A percentile compares a stretch with the other conserved stretches of the same genome.
phyloP scores from a whole-genome alignment of 2,113 vertebrate genomes.

The Scytalopus superciliaris region DNA sequence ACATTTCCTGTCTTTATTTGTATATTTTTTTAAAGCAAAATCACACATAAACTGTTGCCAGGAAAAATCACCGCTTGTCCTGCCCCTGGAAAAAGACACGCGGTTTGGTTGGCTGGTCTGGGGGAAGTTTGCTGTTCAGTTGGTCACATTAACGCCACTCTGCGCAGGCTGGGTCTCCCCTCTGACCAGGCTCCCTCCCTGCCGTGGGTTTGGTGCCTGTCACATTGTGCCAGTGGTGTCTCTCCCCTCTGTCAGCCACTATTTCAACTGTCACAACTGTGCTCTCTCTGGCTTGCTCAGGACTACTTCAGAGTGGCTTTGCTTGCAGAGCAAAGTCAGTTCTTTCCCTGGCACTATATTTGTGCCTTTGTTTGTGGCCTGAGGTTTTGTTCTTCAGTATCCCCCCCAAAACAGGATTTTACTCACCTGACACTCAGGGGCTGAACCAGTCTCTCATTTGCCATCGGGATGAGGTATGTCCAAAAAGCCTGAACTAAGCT shows the following conservation, averaged over 20 bases:
- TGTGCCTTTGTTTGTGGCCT: not conserved
- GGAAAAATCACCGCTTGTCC: slow-evolving; percentile 12
- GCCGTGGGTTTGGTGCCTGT: not conserved
- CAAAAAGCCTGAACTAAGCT: not conserved
- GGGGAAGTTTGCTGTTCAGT: not conserved
- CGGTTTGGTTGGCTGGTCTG: not conserved
- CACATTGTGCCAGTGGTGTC: not conserved
- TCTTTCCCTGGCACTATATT: not conserved
- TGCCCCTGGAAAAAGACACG: slow-evolving; percentile 7
- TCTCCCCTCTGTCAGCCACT: not conserved
- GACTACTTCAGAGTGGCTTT: not conserved
- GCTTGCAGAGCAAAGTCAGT: not conserved
- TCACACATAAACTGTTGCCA: not conserved
- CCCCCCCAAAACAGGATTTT: not conserved
- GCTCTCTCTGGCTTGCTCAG: not conserved
- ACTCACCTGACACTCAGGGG: slow-evolving; percentile 61
- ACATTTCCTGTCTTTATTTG: slow-evolving; percentile 31
- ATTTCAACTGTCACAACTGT: not conserved
- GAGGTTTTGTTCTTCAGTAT: not conserved
- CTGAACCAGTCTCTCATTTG: not conserved
- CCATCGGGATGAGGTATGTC: not conserved
- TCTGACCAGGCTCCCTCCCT: not conserved
- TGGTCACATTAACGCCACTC: not conserved
- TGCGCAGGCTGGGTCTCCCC: not conserved
- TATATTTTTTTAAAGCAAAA: not conserved